These are phyloP conservation scores for Toxostoma redivivum DNA, from an alignment of 2,113 vertebrate species.

Conservation along the genomic window DNA sequence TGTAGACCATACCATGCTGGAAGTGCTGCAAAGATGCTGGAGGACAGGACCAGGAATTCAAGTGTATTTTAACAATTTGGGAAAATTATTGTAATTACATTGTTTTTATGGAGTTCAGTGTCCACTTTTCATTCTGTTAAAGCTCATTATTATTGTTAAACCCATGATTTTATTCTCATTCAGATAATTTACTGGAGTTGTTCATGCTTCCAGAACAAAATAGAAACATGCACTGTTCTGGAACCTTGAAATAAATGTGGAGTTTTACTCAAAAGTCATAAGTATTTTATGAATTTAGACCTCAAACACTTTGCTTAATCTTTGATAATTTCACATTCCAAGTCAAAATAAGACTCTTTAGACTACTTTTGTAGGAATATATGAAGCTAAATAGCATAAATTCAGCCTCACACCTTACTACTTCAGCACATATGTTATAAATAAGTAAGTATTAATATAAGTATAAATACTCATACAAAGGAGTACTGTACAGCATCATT, in stretches of 20 bases:
- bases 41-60: background rate
- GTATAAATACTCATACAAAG: conserved; percentile 1
- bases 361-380: background rate
- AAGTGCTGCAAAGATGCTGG: background rate
- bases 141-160: background rate
- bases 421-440: background rate
- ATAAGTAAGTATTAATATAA: background rate
- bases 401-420: background rate
- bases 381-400: background rate
- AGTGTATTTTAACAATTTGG: background rate
- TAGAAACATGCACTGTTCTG: background rate
- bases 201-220: background rate
- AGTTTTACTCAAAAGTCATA: background rate
- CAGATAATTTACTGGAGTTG: background rate
- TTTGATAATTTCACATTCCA: background rate
- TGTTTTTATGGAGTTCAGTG: background rate
- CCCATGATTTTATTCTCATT: background rate
- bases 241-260: background rate
- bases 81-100: background rate
- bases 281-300: background rate
- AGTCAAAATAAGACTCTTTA: background rate
- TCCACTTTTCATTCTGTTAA: background rate
- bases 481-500: background rate
- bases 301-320: background rate
- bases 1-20: background rate